Percentiles rank a stretch among this genome's conserved stretches.
Conservation (phyloP, 2,888 invertebrate genomes). For the Rhagonycha lutea region DNA sequence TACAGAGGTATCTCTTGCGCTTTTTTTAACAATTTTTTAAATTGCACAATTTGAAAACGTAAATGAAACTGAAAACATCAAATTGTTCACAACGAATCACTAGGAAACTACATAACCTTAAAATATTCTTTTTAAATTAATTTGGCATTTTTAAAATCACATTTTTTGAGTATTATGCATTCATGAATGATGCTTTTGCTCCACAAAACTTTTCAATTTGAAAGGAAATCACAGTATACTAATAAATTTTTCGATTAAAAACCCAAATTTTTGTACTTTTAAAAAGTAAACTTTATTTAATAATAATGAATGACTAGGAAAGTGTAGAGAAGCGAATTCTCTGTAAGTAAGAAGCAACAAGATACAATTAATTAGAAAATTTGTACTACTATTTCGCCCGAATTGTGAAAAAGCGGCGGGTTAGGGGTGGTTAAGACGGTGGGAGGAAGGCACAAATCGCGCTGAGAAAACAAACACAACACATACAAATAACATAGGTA, state of each 20-base stretch:
- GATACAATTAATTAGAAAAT: constrained; percentile 2
- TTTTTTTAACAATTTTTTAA: background rate
- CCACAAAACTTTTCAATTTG: background rate
- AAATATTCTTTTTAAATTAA: background rate
- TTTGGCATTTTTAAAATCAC: constrained; percentile 3
- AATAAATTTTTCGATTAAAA: background rate
- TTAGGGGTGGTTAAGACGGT: background rate
- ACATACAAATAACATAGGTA: constrained; percentile 53
- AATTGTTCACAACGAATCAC: background rate
- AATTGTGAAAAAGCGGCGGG: background rate
- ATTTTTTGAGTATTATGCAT: background rate
- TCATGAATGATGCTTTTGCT: background rate
- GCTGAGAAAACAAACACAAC: constrained; percentile 46
- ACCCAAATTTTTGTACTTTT: background rate
- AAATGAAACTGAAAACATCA: background rate
- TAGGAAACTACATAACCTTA: background rate
- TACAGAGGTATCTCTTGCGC: background rate
- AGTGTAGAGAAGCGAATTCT: background rate
- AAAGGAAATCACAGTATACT: background rate
- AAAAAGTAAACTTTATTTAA: background rate
- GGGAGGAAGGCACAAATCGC: constrained; percentile 37
- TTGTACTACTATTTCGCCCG: background rate
- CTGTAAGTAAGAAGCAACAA: background rate
- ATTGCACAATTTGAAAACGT: background rate
- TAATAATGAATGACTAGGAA: background rate